Evolutionary conservation across 2,797 vertebrate species (phyloP).

Genomic region (Aplochiton taeniatus): DNA sequence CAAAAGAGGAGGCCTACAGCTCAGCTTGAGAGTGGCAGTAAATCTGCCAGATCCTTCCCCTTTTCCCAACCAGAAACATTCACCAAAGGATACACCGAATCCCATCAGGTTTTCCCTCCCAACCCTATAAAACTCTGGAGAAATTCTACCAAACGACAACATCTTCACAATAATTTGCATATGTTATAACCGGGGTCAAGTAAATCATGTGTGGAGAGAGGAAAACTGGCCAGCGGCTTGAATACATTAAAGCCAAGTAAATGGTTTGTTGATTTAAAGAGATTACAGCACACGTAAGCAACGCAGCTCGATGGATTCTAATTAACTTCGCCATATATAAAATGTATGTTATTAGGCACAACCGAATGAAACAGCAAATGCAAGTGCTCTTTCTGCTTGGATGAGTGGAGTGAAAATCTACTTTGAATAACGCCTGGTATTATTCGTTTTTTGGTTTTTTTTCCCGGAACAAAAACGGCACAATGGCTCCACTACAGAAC

Average conservation of each 20-base stretch:
- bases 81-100: background rate
- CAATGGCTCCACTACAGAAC: background rate
- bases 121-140: too few relatives aligned
- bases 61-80: too few relatives aligned
- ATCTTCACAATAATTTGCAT: constrained; percentile 53
- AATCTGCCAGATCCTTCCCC: too few relatives aligned
- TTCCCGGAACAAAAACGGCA: constrained; percentile 32
- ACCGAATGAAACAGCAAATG: constrained; percentile 71
- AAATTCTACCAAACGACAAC: too few relatives aligned
- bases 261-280: constrained; percentile 74
- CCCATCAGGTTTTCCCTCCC: background rate
- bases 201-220: constrained; percentile 59
- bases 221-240: constrained; percentile 52
- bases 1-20: too few relatives aligned
- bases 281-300: constrained; percentile 72
- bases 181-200: constrained; percentile 70
- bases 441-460: too few relatives aligned
- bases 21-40: too few relatives aligned
- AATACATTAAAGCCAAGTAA: constrained; percentile 72
- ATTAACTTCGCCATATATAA: constrained; percentile 80
- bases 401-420: constrained; percentile 70
- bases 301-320: constrained; percentile 72
- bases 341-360: constrained; percentile 75
- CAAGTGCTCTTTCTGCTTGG: constrained; percentile 70
- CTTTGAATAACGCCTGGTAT: constrained; percentile 55